phyloP scores from a whole-genome alignment of 2,797 vertebrate genomes.

The Morus bassanus region DNA sequence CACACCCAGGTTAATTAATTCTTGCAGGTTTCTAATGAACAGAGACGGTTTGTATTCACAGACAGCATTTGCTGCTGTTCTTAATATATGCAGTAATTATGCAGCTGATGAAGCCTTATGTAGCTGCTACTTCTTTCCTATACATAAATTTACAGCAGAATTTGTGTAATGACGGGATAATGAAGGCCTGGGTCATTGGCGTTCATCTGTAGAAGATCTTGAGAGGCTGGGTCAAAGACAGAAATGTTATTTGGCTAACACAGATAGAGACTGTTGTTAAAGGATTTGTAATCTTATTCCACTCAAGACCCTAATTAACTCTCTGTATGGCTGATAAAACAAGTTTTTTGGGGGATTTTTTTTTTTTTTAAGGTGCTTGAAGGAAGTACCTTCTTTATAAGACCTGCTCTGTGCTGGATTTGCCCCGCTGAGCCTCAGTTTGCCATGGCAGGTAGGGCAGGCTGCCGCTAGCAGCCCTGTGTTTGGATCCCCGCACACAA shows the following conservation, averaged over 20 bases:
- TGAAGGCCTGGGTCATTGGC: conserved; percentile 59
- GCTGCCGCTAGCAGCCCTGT: background rate
- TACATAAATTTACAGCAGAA: conserved; percentile 69
- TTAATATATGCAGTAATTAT: conserved; percentile 72
- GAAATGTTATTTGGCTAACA: conserved; percentile 39
- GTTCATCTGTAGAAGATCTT: conserved; percentile 57
- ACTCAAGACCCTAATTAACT: background rate
- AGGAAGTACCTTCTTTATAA: background rate
- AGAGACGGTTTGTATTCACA: conserved; percentile 58
- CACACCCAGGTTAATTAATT: conserved; percentile 31
- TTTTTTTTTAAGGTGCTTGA: background rate
- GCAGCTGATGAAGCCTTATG: conserved; percentile 59
- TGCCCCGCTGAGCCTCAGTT: rapidly evolving
- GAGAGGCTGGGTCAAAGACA: conserved; percentile 49
- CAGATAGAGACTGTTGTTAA: background rate
- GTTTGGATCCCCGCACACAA: background rate
- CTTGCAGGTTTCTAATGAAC: conserved; percentile 35
- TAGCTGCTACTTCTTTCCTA: conserved; percentile 57
- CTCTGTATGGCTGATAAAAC: background rate
- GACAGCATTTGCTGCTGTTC: conserved; percentile 26
- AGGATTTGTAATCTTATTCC: background rate
- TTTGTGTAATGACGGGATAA: conserved; percentile 72
- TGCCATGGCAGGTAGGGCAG: background rate
- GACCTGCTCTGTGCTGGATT: background rate
- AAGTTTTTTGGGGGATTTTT: no score